Conservation (phyloP, 2,113 vertebrate species). For the Calyptommatus sinebrachiatus region DNA sequence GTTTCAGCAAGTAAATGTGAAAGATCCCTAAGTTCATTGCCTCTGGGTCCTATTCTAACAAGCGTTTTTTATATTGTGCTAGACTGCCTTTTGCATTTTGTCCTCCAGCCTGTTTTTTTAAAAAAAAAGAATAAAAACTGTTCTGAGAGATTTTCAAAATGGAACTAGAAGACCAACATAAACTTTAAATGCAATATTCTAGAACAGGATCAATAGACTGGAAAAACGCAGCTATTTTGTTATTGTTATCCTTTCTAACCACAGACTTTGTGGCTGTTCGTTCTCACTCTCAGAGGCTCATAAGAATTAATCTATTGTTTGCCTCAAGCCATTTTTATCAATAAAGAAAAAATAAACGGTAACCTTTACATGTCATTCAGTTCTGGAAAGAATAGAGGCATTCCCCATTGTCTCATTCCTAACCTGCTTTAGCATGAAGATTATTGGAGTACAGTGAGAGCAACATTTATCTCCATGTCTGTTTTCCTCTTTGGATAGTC, state of each 20-base stretch:
- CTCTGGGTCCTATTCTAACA: no score
- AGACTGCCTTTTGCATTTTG: no score
- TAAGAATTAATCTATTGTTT: background rate
- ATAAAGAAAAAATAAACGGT: background rate
- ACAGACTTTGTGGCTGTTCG: background rate
- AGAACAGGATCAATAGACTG: background rate
- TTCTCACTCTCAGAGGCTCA: constrained; percentile 1
- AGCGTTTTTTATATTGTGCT: no score
- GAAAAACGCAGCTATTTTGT: background rate
- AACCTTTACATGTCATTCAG: background rate
- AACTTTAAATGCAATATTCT: background rate
- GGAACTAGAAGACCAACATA: background rate
- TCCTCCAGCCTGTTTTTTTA: background rate
- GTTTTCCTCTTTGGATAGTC: background rate
- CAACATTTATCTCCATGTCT: background rate
- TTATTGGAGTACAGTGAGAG: background rate
- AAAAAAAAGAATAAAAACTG: background rate
- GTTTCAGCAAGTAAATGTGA: no score
- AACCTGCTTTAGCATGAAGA: background rate
- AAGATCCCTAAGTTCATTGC: no score
- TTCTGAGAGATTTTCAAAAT: background rate
- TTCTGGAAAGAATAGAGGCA: constrained; percentile 13
- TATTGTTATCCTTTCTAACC: background rate
- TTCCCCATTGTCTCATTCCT: background rate
- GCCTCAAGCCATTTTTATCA: constrained; percentile 25